Base-by-base conservation (phyloP, 2,113 vertebrate species). In the Salvelinus namaycush region DNA sequence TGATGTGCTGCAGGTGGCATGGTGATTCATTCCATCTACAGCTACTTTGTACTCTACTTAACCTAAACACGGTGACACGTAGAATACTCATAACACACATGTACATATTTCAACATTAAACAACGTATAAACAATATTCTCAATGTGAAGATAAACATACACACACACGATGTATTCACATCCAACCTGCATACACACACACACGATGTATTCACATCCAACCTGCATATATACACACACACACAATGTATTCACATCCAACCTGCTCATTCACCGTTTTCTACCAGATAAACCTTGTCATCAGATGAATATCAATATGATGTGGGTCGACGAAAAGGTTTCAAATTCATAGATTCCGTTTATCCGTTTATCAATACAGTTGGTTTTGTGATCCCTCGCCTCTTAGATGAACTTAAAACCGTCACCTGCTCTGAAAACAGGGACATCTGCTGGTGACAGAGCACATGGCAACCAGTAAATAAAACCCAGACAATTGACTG, bases 371-470 rank as follows among this genome's bases (percentile, higher is more conserved):
- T 11, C 31, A 34, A 51, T 16, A 16, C 3, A 9, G 39, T 44
- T 54, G 12, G 49, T 34, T 54, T 54, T 7, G n/a, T n/a, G 59
- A 16, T 11, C 8, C 59, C n/a, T 20, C 0, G 3, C 18, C 20
- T 22, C 54, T 16, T 57, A 8, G 12, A 62, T 22, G 1, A 6
- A 62, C 7, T 62, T 16, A n/a, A 22, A 62, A 8, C 12, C 8
- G 49, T 68, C 4, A 13, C 57, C 11, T 57, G 68, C 59, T 76
- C 57, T 59, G 48, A 20, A 34, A 66, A 71, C 67, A 72, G 57
- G 26, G 69, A 31, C 73, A 76, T 49, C 73, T 75, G 49, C 48
- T 76, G 78, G 73, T 59, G 39, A 22, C 12, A 68, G 34, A 39
- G 34, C 39, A 44, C 39, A 66, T 72, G 51, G 22, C 68, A 80